These are phyloP conservation scores for Mantis religiosa DNA, from an alignment of 2,888 invertebrate species.

Conservation along the genomic window DNA sequence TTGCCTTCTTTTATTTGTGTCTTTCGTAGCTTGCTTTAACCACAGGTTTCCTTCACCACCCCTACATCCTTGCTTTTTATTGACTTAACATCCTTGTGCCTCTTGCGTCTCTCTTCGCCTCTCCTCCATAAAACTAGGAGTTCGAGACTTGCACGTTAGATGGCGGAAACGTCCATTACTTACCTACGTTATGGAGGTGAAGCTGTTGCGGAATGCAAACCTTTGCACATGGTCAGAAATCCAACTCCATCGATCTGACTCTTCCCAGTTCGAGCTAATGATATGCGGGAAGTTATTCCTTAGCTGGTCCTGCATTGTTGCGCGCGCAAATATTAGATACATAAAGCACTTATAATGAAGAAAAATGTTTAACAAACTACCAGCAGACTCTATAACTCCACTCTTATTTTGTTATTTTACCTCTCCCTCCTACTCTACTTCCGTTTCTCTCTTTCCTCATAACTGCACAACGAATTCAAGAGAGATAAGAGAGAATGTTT, in stretches of 20 bases:
- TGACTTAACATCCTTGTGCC: not conserved
- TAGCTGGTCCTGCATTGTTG: no score
- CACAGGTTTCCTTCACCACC: not conserved
- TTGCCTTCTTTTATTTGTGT: not conserved
- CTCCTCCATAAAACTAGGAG: not conserved
- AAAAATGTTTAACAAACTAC: no score
- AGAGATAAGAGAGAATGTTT: no score
- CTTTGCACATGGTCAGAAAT: not conserved
- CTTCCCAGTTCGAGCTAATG: not conserved
- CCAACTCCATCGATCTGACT: not conserved
- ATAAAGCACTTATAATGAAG: no score
- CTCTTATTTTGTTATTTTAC: no score
- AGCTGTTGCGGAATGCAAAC: not conserved
- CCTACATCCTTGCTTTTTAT: not conserved
- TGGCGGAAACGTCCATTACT: not conserved
- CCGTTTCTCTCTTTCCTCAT: no score
- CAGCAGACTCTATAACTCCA: no score
- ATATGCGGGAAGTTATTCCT: not conserved
- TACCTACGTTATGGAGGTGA: not conserved
- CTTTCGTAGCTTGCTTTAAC: not conserved
- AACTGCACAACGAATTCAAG: no score
- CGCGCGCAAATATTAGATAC: no score
- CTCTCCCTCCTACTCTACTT: no score
- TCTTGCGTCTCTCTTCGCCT: not conserved
- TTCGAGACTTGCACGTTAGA: not conserved